Evolutionary conservation across 2,113 vertebrate genomes (phyloP).

Genomic region (Ceyx margarethae): DNA sequence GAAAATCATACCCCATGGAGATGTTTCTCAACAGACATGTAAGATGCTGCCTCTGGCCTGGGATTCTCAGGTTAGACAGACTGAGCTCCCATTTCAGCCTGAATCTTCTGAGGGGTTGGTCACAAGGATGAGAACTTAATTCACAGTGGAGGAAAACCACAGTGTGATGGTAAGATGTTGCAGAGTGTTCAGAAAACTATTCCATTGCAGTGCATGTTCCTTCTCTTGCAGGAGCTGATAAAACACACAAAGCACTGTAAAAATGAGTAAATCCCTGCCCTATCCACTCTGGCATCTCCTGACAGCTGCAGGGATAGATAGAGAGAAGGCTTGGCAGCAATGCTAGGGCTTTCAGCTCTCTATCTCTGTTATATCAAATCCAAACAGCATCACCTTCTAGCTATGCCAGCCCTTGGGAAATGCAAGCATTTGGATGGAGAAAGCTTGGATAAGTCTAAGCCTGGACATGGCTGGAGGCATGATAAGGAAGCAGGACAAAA

Average conservation of each 20-base stretch:
- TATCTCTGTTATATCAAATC: conserved; percentile 47
- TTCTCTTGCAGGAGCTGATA: conserved; percentile 30
- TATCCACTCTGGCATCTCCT: conserved; percentile 6
- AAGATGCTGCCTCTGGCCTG: fast-evolving
- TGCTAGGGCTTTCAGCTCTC: neutral
- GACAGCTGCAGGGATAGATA: conserved; percentile 53
- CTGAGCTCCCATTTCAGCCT: neutral
- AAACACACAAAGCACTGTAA: neutral
- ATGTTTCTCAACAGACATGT: neutral
- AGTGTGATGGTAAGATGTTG: neutral
- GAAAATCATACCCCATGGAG: neutral
- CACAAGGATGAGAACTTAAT: neutral
- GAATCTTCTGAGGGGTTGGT: neutral
- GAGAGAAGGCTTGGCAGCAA: neutral
- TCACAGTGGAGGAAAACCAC: neutral
- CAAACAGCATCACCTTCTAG: neutral
- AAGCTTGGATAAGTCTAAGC: neutral
- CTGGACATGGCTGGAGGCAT: neutral
- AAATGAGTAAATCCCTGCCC: neutral
- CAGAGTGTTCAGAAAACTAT: neutral
- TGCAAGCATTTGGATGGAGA: neutral
- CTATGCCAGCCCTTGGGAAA: neutral
- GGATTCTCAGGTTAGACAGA: neutral
- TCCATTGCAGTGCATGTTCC: neutral
- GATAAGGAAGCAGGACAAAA: neutral